Evolutionary conservation across 2,113 vertebrate species (phyloP), one percentile per base, ranked within the genome.

Genomic region (Chaenocephalus aceratus): DNA sequence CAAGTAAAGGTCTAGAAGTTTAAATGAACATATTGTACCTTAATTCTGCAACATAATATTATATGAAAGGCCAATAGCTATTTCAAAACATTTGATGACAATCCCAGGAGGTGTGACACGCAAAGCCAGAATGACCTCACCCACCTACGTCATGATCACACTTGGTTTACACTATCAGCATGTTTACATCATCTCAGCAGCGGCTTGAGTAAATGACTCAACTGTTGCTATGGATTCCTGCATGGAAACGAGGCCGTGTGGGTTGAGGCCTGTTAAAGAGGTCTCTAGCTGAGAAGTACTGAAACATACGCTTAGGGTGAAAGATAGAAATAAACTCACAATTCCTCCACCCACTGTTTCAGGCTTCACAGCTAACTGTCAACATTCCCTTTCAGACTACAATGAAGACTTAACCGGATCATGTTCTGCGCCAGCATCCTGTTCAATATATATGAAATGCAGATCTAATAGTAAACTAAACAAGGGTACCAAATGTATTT

Each of bases 141-240:
- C 66, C 10, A 34, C 51, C 46, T n/a, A 34, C 5, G 13, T 77
- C 78, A 71, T 18, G 58, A 54, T 66, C 66, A 41, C 75, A 45
- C 56, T 30, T 16, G 72, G 63, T 79, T 54, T 67, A 14, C 45
- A 56, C 60, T 53, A 61, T 68, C 75, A 30, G 57, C 18, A 14
- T 26, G 53, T 86, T 86, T 79, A 75, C 80, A 82, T 81, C 79
- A 1, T 26, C 59, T 52, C 69, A 63, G 80, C 72, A 9, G 45
- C 59, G 60, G 48, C 30, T 41, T 0, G 15, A 51, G 15, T 44
- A 57, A 72, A 66, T 75, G 75, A 74, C 80, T 86, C 83, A 80
- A 84, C 83, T 34, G 85, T 87, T 87, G 85, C 86, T 56, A 72
- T 84, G 68, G 72, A 65, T 60, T 49, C 9, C 54, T 21, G 60